Percentiles rank a stretch among this genome's conserved stretches.
Evolutionary conservation across 2,888 invertebrate species (phyloP).

Genomic region (Heliconius sara): DNA sequence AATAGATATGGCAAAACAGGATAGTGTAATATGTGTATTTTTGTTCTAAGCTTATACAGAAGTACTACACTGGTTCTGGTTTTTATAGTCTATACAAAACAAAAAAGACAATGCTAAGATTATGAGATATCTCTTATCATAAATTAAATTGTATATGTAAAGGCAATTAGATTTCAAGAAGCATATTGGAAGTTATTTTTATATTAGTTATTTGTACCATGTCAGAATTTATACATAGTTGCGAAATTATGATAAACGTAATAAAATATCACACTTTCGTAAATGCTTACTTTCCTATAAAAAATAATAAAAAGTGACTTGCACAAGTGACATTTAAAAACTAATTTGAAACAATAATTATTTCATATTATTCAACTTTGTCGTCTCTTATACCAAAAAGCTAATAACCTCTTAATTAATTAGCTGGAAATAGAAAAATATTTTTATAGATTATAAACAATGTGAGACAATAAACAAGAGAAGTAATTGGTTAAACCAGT

Average conservation of each 20-base stretch:
- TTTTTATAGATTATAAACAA: conserved; percentile 42
- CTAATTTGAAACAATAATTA: no score
- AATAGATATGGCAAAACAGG: conserved; percentile 36
- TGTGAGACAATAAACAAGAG: conserved; percentile 45
- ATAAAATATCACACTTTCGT: neutral
- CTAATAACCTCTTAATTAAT: conserved; percentile 1
- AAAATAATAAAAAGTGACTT: no score
- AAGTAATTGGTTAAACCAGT: conserved; percentile 60
- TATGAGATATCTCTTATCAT: conserved; percentile 29
- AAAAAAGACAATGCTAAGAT: conserved; percentile 37
- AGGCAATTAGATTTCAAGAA: conserved; percentile 25
- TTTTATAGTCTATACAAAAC: conserved; percentile 36
- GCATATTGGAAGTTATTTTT: neutral
- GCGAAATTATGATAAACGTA: neutral
- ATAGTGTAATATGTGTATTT: conserved; percentile 24
- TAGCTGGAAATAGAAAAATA: conserved; percentile 21
- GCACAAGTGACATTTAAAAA: no score
- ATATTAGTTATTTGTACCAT: neutral
- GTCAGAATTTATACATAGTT: neutral
- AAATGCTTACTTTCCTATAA: no score
- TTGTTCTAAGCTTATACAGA: conserved; percentile 29
- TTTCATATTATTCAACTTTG: neutral
- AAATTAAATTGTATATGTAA: conserved; percentile 35
- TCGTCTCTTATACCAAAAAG: neutral
- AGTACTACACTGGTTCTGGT: conserved; percentile 27